Percentiles rank a stretch among this genome's conserved stretches.
These are phyloP conservation scores for Caenorhabditis doughertyi DNA, from an alignment of 2,888 invertebrate species.

Conservation along the genomic window DNA sequence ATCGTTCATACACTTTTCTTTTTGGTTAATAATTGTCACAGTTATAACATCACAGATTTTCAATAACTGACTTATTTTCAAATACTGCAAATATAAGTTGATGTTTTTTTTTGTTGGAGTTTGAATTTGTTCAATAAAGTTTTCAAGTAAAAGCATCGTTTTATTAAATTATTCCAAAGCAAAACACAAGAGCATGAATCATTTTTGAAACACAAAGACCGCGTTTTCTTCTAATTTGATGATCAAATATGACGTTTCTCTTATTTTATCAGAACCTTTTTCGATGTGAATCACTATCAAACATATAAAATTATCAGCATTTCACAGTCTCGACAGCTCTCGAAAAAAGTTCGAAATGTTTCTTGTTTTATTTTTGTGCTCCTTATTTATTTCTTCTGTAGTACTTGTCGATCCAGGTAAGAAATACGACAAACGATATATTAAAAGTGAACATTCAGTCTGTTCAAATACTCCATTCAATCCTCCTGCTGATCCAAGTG, in stretches of 20 bases:
- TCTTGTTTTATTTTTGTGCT: neutral
- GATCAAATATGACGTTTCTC: slow-evolving; percentile 28
- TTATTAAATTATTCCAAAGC: neutral
- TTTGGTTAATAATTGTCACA: neutral
- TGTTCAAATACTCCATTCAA: slow-evolving; percentile 9
- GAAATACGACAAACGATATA: neutral
- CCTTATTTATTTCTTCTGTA: neutral
- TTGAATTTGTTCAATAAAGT: no score
- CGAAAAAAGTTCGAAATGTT: slow-evolving; percentile 10
- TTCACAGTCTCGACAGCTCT: slow-evolving; percentile 7
- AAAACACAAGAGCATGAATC: neutral
- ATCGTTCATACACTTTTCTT: neutral
- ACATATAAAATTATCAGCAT: slow-evolving; percentile 18
- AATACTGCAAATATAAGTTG: no score
- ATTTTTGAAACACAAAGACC: no score
- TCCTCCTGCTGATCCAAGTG: slow-evolving; percentile 4
- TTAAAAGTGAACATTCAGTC: neutral
- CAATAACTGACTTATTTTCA: neutral
- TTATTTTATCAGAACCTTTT: slow-evolving; percentile 23
- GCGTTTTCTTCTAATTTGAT: neutral
- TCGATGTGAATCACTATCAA: slow-evolving; percentile 5
- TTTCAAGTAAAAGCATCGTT: no score
- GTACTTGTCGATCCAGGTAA: neutral
- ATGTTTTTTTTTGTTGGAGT: no score
- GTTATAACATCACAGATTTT: neutral